Conservation (phyloP, 2,888 invertebrate genomes). For the Drosophila diplacantha region DNA sequence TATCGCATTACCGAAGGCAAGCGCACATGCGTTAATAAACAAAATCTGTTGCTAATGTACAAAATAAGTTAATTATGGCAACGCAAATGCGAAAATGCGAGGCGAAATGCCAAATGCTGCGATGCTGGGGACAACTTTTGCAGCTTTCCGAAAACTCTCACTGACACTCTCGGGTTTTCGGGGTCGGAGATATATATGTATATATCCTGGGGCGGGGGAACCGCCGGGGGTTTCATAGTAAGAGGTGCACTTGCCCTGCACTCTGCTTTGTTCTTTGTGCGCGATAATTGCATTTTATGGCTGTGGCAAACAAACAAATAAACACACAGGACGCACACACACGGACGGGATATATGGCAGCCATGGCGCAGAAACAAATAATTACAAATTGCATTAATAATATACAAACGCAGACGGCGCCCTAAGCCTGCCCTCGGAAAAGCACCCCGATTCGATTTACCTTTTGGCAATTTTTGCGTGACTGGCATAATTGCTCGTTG, state of each 20-base stretch:
- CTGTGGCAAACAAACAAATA: conserved; percentile 42
- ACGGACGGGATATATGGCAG: conserved; percentile 9
- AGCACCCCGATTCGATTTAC: conserved; percentile 26
- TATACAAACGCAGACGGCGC: conserved; percentile 42
- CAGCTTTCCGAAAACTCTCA: conserved; percentile 38
- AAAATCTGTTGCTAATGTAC: conserved; percentile 72
- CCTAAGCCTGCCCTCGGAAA: conserved; percentile 11
- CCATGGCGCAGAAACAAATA: conserved; percentile 26
- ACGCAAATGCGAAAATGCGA: conserved; percentile 57
- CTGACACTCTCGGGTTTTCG: conserved; percentile 14
- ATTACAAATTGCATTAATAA: conserved; percentile 61
- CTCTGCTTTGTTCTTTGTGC: conserved; percentile 45
- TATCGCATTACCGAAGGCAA: conserved; percentile 45
- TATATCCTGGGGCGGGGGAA: not conserved
- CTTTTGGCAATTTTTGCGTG: conserved; percentile 20
- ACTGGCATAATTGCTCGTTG: conserved; percentile 19
- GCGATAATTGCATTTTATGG: conserved; percentile 58
- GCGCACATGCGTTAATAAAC: conserved; percentile 66
- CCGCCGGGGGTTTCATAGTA: conserved; percentile 4
- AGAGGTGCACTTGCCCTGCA: conserved; percentile 26
- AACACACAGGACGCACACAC: conserved; percentile 11
- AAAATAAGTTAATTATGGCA: conserved; percentile 67
- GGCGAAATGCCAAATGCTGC: conserved; percentile 50
- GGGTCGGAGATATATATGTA: not conserved
- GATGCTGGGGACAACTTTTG: conserved; percentile 56